A percentile compares a stretch with the other conserved stretches of the same genome.
phyloP scores from a whole-genome alignment of 2,888 invertebrate species.

The Candidula unifasciata region DNA sequence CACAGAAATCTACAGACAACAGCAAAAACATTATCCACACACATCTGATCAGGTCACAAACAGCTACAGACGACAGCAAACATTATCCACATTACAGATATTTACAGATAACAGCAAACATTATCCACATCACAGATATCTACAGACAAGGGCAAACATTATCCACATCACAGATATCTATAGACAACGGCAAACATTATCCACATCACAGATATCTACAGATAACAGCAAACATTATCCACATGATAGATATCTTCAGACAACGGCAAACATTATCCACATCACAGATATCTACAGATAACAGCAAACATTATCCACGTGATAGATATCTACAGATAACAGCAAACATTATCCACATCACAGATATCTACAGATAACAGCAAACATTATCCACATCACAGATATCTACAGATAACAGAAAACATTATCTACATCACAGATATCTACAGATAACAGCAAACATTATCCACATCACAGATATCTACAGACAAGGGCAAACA shows the following conservation, averaged over 20 bases:
- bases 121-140: constrained; percentile 70
- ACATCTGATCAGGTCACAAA: constrained; percentile 69
- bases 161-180: constrained; percentile 71
- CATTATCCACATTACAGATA: constrained; percentile 69
- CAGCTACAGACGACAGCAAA: constrained; percentile 57
- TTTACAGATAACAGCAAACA: constrained; percentile 57
- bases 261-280: constrained; percentile 58
- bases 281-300: constrained; percentile 65
- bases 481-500: constrained; percentile 57
- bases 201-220: constrained; percentile 69
- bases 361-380: constrained; percentile 60
- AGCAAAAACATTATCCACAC: no score
- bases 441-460: constrained; percentile 57
- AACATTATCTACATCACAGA: no score
- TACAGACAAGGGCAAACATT: constrained; percentile 50
- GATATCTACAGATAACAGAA: constrained; percentile 60
- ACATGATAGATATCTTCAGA: constrained; percentile 68
- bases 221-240: constrained; percentile 48
- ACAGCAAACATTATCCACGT: constrained; percentile 62
- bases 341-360: constrained; percentile 66
- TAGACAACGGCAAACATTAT: constrained; percentile 13
- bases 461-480: constrained; percentile 69
- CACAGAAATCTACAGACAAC: constrained; percentile 62
- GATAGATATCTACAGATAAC: constrained; percentile 62
- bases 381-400: constrained; percentile 66